Conservation (phyloP, 2,113 vertebrate species). For the Haemorhous mexicanus region DNA sequence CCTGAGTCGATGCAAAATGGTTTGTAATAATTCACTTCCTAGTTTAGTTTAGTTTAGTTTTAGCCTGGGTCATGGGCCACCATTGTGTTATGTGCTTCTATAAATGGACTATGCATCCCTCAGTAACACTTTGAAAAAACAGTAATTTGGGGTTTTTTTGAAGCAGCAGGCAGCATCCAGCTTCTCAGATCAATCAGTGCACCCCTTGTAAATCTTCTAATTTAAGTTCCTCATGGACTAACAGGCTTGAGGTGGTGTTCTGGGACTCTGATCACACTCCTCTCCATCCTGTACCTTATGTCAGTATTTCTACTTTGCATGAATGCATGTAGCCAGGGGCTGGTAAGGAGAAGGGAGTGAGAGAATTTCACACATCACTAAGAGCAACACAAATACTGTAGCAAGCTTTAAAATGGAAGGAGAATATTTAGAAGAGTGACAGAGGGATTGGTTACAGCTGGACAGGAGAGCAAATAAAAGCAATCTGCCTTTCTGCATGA, state of each 20-base stretch:
- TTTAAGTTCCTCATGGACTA: neutral
- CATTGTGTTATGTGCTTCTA: neutral
- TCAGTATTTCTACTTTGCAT: neutral
- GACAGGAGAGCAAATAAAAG: neutral
- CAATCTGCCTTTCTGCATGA: neutral
- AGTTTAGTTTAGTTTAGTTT: slow-evolving; percentile 5
- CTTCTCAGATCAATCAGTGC: neutral
- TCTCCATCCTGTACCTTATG: neutral
- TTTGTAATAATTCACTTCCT: neutral
- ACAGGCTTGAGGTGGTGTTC: neutral
- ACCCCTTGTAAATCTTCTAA: neutral
- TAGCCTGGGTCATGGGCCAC: neutral
- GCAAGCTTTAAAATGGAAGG: neutral
- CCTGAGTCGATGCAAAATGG: neutral
- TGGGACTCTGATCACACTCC: neutral
- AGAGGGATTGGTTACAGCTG: neutral
- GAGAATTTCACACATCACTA: neutral
- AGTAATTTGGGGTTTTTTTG: neutral
- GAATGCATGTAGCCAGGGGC: neutral
- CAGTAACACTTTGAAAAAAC: neutral
- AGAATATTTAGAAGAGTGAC: neutral
- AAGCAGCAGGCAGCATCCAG: neutral
- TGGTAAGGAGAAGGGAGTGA: neutral
- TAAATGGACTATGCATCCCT: neutral
- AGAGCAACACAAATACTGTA: neutral